Evolutionary conservation across 2,113 vertebrate genomes (phyloP).

Genomic region (Corythornis cristatus): DNA sequence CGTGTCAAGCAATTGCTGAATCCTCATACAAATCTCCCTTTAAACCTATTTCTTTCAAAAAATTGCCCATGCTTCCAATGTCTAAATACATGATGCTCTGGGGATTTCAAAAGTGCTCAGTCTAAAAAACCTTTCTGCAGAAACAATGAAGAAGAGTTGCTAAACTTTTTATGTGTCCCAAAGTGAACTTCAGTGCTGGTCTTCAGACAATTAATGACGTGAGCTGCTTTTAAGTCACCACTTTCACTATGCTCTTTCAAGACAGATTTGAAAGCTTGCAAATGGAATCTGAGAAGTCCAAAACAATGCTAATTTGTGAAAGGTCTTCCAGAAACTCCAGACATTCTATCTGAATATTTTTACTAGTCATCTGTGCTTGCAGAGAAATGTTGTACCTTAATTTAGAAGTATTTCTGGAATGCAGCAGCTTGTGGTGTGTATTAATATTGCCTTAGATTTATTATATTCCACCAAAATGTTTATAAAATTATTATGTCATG

Average conservation of each 20-base stretch:
- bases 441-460: background rate
- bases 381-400: background rate
- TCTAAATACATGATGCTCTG: conserved; percentile 18
- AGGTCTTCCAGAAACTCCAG: background rate
- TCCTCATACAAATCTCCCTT: conserved; percentile 58
- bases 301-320: background rate
- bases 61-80: background rate
- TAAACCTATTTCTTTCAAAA: conserved; percentile 53
- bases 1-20: conserved; percentile 31
- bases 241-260: background rate
- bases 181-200: background rate
- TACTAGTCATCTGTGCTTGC: background rate
- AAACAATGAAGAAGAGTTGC: background rate
- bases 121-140: background rate
- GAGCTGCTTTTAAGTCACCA: background rate
- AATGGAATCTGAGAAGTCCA: background rate
- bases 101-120: background rate
- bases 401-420: background rate
- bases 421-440: background rate
- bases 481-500: background rate
- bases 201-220: background rate
- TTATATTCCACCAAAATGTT: background rate
- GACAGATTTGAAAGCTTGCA: background rate
- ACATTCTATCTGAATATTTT: background rate
- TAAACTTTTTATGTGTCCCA: background rate